Percentiles rank a stretch among this genome's conserved stretches.
These are phyloP conservation scores for Dallia pectoralis DNA, from an alignment of 2,797 vertebrate genomes.

Conservation along the genomic window DNA sequence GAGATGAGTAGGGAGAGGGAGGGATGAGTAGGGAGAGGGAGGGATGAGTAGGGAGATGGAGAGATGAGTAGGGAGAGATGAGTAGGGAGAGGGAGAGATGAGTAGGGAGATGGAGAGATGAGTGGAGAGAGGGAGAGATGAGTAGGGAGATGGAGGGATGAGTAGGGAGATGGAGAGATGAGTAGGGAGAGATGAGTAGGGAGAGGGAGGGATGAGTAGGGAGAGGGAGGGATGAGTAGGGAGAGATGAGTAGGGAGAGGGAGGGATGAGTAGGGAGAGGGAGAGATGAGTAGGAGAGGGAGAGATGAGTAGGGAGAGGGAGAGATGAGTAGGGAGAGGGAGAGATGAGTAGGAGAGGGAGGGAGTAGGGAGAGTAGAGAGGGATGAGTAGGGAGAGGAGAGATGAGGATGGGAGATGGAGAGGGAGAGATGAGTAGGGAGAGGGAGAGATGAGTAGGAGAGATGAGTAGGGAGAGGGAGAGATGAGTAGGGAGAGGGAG, in stretches of 20 bases:
- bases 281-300: conserved; percentile 15
- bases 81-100: conserved; percentile 6
- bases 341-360: not conserved
- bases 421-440: too few species aligned
- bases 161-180: not conserved
- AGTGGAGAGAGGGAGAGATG: too few species aligned
- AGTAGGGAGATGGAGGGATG: not conserved
- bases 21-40: too few species aligned
- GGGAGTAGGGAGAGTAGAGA: conserved; percentile 13
- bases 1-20: too few species aligned
- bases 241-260: too few species aligned
- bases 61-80: conserved; percentile 32
- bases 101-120: not conserved
- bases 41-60: conserved; percentile 11
- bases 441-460: not conserved
- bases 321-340: not conserved
- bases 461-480: too few species aligned
- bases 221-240: not conserved
- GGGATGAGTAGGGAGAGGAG: not conserved
- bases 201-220: too few species aligned
- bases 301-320: conserved; percentile 3
- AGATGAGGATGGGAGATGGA: too few species aligned
- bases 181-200: not conserved
- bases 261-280: too few species aligned
- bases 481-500: too few species aligned